Conservation (phyloP, 2,888 invertebrate species). For the Anagyrus pseudococci region DNA sequence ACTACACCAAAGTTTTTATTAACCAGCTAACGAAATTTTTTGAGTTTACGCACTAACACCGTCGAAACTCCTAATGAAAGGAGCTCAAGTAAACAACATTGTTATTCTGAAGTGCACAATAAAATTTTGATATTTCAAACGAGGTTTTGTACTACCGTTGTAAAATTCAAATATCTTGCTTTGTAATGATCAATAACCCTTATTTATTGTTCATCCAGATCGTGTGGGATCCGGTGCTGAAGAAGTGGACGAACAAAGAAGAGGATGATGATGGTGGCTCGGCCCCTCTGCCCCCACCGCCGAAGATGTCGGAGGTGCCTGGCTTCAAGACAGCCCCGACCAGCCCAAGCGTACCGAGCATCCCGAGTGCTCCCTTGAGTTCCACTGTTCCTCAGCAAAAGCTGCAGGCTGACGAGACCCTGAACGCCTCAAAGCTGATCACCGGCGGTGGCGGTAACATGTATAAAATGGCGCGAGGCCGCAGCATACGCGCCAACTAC, state of each 20-base stretch:
- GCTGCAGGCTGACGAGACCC: slow-evolving; percentile 38
- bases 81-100: too few species aligned
- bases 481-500: slow-evolving; percentile 75
- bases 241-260: slow-evolving; percentile 87
- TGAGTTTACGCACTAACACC: too few species aligned
- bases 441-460: slow-evolving; percentile 68
- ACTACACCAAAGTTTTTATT: too few species aligned
- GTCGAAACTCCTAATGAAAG: too few species aligned
- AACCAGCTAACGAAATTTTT: too few species aligned
- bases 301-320: slow-evolving; percentile 70
- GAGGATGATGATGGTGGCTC: slow-evolving; percentile 72
- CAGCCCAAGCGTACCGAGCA: slow-evolving; percentile 33
- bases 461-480: slow-evolving; percentile 79
- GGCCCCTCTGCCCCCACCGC: slow-evolving; percentile 70
- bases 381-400: too few species aligned
- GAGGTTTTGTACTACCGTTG: too few species aligned
- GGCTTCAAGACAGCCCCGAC: slow-evolving; percentile 47
- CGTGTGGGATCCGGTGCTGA: slow-evolving; percentile 89
- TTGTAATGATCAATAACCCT: too few species aligned
- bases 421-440: slow-evolving; percentile 49
- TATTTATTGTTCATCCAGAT: too few species aligned
- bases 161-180: too few species aligned
- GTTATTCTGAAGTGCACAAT: too few species aligned
- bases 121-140: too few species aligned
- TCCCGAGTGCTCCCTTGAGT: slow-evolving; percentile 6